Percentiles rank a stretch among this genome's conserved stretches.
These are phyloP conservation scores for Hemicordylus capensis DNA, from an alignment of 2,113 vertebrate genomes.

Conservation along the genomic window DNA sequence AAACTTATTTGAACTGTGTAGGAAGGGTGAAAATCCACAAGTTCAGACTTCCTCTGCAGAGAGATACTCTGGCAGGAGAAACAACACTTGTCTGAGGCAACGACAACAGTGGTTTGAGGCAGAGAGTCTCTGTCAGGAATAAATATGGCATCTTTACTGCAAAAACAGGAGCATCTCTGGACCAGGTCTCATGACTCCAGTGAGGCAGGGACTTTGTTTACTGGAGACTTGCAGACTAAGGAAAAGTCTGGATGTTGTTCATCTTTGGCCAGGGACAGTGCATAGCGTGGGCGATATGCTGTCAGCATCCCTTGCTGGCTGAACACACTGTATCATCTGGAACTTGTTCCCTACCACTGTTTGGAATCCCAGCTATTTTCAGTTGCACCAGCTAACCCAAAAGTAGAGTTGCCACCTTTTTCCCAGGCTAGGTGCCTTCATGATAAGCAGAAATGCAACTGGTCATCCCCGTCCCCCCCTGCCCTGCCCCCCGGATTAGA, in stretches of 20 bases:
- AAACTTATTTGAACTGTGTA: neutral
- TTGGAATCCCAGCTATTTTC: neutral
- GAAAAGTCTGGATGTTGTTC: neutral
- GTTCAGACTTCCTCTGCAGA: neutral
- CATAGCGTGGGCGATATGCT: neutral
- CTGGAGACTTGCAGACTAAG: neutral
- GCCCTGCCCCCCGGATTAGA: neutral
- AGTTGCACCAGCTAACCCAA: neutral
- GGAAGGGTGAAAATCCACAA: neutral
- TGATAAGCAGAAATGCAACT: neutral
- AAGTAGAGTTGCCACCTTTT: neutral
- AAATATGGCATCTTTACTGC: too few species aligned
- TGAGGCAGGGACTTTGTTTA: neutral
- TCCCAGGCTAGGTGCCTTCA: neutral
- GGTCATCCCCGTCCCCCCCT: neutral
- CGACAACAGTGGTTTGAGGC: too few species aligned
- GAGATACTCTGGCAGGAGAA: too few species aligned
- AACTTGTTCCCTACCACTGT: neutral
- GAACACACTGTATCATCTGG: neutral
- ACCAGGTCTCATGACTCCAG: neutral
- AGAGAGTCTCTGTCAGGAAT: neutral
- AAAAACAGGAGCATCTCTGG: neutral
- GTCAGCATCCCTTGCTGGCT: neutral
- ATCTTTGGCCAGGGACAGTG: neutral
- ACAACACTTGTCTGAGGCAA: too few species aligned